These are phyloP conservation scores for Drosophila leonis DNA, from an alignment of 2,888 invertebrate genomes.

Conservation along the genomic window DNA sequence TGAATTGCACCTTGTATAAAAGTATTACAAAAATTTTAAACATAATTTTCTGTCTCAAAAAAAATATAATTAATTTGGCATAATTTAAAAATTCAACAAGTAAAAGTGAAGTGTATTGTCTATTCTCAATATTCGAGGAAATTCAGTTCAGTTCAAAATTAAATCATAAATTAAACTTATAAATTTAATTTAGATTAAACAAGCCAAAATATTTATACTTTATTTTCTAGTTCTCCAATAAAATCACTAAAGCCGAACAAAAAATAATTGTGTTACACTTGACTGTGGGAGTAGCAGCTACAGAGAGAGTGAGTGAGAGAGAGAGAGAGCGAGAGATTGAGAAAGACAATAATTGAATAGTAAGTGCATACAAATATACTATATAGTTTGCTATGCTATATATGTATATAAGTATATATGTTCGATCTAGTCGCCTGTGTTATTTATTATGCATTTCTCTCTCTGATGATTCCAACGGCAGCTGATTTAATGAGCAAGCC, in stretches of 20 bases:
- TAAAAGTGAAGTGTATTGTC: too few species aligned
- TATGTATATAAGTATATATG: constrained; percentile 13
- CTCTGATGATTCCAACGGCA: constrained; percentile 72
- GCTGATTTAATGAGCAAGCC: constrained; percentile 65
- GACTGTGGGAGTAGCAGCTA: constrained; percentile 33
- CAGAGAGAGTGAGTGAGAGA: not conserved
- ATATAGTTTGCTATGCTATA: constrained; percentile 20
- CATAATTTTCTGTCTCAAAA: too few species aligned
- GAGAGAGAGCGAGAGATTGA: not conserved
- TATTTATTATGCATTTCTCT: constrained; percentile 65
- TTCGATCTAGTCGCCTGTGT: constrained; percentile 35
- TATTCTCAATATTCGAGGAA: too few species aligned
- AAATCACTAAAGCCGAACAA: constrained; percentile 4
- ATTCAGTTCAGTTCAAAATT: too few species aligned
- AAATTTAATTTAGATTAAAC: too few species aligned
- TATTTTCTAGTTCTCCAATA: not conserved
- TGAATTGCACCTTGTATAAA: too few species aligned
- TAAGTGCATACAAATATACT: constrained; percentile 37
- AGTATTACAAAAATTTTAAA: too few species aligned
- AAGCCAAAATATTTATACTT: not conserved
- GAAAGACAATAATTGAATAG: constrained; percentile 73
- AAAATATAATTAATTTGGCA: too few species aligned
- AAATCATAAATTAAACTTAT: too few species aligned
- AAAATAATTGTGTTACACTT: constrained; percentile 50
- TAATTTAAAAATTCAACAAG: too few species aligned